Evolutionary conservation across 2,113 vertebrate species (phyloP).

Genomic region (Xiphophorus couchianus): DNA sequence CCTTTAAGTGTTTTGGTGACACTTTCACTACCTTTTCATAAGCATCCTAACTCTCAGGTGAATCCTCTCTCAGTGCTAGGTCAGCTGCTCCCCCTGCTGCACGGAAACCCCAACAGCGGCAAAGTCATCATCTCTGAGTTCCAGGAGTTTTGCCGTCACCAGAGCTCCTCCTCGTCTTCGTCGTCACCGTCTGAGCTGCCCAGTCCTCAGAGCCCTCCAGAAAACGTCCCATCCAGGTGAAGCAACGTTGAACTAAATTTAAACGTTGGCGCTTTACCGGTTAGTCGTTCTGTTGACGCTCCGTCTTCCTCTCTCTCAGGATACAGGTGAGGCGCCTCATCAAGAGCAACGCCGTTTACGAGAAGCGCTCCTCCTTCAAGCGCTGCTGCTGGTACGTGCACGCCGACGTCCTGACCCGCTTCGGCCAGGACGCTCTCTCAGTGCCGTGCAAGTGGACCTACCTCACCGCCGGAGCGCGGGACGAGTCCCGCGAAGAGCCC

Average conservation of each 20-base stretch:
- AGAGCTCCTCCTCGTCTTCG: conserved; percentile 6
- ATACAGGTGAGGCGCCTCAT: conserved; percentile 89
- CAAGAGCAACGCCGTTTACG: conserved; percentile 89
- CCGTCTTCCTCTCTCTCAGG: conserved; percentile 68
- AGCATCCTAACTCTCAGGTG: neutral
- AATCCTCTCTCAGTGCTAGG: conserved; percentile 47
- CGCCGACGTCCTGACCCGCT: conserved; percentile 84
- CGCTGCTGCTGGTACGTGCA: conserved; percentile 95
- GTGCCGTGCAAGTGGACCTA: conserved; percentile 95
- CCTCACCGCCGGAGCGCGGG: conserved; percentile 82
- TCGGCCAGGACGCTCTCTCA: conserved; percentile 84
- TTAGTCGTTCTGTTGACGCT: neutral
- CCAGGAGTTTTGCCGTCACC: conserved; percentile 89
- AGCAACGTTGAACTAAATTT: neutral
- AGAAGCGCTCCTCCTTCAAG: conserved; percentile 86
- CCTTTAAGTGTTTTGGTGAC: neutral
- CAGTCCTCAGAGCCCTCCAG: conserved; percentile 62
- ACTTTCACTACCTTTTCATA: neutral
- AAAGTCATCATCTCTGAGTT: conserved; percentile 95
- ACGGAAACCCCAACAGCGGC: conserved; percentile 91
- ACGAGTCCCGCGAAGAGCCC: conserved; percentile 82
- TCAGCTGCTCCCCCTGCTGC: conserved; percentile 90
- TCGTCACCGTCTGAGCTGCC: conserved; percentile 43
- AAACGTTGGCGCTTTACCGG: too few species aligned
- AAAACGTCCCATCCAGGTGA: conserved; percentile 85